Evolutionary conservation across 2,888 invertebrate genomes (phyloP), one percentile per base, ranked within the genome.

Genomic region (Atethmia centrago): DNA sequence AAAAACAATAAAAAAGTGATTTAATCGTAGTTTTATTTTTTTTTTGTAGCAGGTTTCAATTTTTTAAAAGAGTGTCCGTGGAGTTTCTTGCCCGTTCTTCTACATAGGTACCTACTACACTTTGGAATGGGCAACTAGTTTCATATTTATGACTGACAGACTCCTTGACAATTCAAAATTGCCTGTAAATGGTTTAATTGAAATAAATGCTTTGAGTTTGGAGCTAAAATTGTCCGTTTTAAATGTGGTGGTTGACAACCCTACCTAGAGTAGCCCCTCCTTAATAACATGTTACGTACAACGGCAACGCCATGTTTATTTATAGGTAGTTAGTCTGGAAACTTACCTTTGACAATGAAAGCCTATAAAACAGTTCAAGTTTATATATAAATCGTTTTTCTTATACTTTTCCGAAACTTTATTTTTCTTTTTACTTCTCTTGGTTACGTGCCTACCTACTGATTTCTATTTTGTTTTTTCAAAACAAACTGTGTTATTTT

Each of bases 241-340:
- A n/a, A n/a, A n/a, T n/a, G n/a, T n/a, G n/a, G n/a, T n/a, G 28
- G 14, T 40, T 28, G 62, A 16, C 76, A 77, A 59, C 78, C 77
- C 69, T 77, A n/a, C 25, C 10, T 21, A 21, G 3, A 25, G 67
- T 28, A 5, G 28, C 16, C 12, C 56, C 45, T 40, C 31, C 47
- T 1, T 68, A 68, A 62, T 67, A 36, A 21, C 28, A 76, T 28
- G 63, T 25, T 63, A 59, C 49, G 31, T 53, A 53, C 21, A 16
- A 67, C 16, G 53, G 19, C 14, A 47, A 67, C 16, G 53, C n/a
- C 14, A 47, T 55, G 68, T 74, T 74, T 62, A 67, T 66, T 63
- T 5, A 28, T 49, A 7, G 3, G 5, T 63, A 28, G 9, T 16
- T 19, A 56, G 14, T 45, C 42, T 21, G 40, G 49, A 71, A 72